Evolutionary conservation across 2,888 invertebrate species (phyloP).

Genomic region (Drosophila melanocephala): DNA sequence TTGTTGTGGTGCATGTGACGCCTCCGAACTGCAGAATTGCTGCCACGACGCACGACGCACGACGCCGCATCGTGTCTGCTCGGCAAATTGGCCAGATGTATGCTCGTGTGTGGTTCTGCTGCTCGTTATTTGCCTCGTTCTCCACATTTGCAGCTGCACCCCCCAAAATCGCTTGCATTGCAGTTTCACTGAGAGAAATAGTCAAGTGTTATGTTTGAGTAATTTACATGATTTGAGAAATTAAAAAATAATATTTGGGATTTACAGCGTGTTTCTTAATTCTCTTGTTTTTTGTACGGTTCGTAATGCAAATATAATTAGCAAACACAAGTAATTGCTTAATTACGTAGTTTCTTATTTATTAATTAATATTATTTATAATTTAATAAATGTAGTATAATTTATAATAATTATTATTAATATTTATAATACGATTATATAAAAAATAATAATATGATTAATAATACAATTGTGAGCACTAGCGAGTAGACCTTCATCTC

Average conservation of each 20-base stretch:
- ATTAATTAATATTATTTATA: not conserved
- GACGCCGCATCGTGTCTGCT: constrained; percentile 49
- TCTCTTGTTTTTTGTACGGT: not conserved
- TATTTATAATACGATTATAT: not conserved
- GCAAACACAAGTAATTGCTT: not conserved
- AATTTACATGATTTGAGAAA: not conserved
- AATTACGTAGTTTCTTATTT: not conserved
- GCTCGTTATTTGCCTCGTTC: constrained; percentile 19
- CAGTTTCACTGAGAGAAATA: constrained; percentile 50
- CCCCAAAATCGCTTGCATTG: constrained; percentile 41
- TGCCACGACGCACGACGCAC: constrained; percentile 28
- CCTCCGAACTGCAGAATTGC: constrained; percentile 62
- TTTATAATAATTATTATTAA: not conserved
- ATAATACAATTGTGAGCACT: not conserved
- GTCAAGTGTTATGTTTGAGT: not conserved
- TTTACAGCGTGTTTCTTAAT: not conserved
- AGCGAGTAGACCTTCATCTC: not conserved
- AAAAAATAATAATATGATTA: not conserved
- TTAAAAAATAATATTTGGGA: not conserved
- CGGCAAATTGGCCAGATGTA: constrained; percentile 66
- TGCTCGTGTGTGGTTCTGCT: constrained; percentile 32
- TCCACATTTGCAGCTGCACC: constrained; percentile 26
- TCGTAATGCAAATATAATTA: not conserved
- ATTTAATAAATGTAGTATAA: not conserved
- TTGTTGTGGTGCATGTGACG: constrained; percentile 60